phyloP scores from a whole-genome alignment of 1,140 invertebrate genomes.

The Anthonomus grandis region DNA sequence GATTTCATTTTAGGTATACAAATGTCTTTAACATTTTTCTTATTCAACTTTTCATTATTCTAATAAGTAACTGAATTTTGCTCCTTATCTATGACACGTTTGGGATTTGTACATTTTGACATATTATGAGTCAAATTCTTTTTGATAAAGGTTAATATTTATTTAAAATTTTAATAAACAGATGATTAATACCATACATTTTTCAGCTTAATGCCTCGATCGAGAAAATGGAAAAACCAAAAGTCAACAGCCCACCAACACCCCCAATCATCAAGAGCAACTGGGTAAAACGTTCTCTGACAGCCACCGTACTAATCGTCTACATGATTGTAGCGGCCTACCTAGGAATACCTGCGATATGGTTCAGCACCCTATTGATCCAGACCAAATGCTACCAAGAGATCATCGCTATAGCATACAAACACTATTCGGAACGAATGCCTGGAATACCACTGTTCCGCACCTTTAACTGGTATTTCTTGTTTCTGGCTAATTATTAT shows the following conservation, averaged over 20 bases:
- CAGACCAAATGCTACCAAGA: slow-evolving; percentile 99
- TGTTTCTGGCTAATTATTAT: slow-evolving; percentile 97
- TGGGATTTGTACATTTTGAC: too few relatives aligned
- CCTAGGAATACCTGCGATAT: slow-evolving; percentile 88
- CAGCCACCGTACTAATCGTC: slow-evolving; percentile 92
- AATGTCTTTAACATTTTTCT: too few relatives aligned
- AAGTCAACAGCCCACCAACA: not conserved
- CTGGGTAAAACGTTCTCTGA: slow-evolving; percentile 87
- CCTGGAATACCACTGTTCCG: slow-evolving; percentile 97
- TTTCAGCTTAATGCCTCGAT: too few relatives aligned
- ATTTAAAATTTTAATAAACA: too few relatives aligned
- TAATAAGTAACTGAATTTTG: too few relatives aligned
- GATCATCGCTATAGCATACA: slow-evolving; percentile 98
- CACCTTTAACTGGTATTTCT: slow-evolving; percentile 97
- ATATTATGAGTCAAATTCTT: too few relatives aligned
- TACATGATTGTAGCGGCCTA: slow-evolving; percentile 90
- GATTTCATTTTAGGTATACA: too few relatives aligned
- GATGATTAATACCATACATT: too few relatives aligned
- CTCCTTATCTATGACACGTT: too few relatives aligned
- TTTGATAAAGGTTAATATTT: too few relatives aligned
- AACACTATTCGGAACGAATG: slow-evolving; percentile 93
- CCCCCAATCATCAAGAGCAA: slow-evolving; percentile 16
- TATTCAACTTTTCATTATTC: too few relatives aligned
- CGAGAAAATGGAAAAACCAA: too few relatives aligned
- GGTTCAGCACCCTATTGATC: slow-evolving; percentile 86